Evolutionary conservation across 2,888 invertebrate species (phyloP), one percentile per base, ranked within the genome.

Genomic region (Drosophila meridionalis): DNA sequence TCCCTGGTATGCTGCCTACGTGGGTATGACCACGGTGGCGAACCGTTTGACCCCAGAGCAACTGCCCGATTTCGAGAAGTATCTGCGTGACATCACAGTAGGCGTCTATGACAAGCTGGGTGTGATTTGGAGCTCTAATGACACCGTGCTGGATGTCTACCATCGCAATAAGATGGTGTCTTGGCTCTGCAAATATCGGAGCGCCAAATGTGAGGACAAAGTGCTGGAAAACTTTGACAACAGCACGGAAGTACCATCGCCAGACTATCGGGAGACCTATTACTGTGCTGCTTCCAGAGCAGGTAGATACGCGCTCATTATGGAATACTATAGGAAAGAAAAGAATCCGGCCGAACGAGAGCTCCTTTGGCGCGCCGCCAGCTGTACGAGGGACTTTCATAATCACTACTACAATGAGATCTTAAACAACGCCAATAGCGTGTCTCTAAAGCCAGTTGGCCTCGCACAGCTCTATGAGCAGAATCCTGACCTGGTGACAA

Each of bases 1-100:
- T 20, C 97, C 98, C 0, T 98, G 97, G 97, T 93, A 94, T n/a
- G 94, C 96, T 0, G 96, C 96, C 1, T 94, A 94, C 53, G 64
- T 69, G 1, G 81, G 82, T 1, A 38, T 90, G 5, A 34, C 62
- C 6, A 59, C n/a, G 0, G 52, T 90, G 1, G 70, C 74, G 0
- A 50, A 68, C 36, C 87, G 85, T 28, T 60, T 91, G 3, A 78
- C 76, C 0, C 56, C 77, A 2, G 38, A 67, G 0, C 78, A 87
- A 4, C 72, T 90, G 42, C 11, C 53, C 1, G 20, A 81, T 20
- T 90, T 92, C 36, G 65, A 66, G 0, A 67, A 57, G 8, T 95
- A 94, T 78, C 78, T 95, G 7, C 73, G 93, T 47, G 89, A 92
- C 0, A 90, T 95, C 0, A 87, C 95, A 56, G 80, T 92, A 1